phyloP scores from a whole-genome alignment of 2,888 invertebrate genomes.

The Falcaria lacertinaria region DNA sequence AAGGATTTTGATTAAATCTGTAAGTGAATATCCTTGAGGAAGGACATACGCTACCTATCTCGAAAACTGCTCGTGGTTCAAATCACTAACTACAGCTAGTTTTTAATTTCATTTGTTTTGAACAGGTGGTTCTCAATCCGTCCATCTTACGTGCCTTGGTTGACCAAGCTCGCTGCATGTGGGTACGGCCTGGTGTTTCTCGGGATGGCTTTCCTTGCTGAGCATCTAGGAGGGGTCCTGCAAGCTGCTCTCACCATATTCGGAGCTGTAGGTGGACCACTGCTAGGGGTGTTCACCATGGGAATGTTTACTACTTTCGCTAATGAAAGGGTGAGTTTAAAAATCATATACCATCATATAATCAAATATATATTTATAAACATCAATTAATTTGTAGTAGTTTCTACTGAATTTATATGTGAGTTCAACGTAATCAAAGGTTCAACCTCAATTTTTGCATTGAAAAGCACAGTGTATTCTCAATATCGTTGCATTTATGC shows the following conservation, averaged over 20 bases:
- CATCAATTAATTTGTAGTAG: too few relatives aligned
- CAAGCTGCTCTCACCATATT: slow-evolving; percentile 92
- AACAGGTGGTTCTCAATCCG: slow-evolving; percentile 54
- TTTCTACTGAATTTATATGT: too few relatives aligned
- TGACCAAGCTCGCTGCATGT: slow-evolving; percentile 85
- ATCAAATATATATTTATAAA: too few relatives aligned
- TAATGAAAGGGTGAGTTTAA: slow-evolving; percentile 81
- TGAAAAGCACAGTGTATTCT: too few relatives aligned
- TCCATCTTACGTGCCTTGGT: slow-evolving; percentile 60
- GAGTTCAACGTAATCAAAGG: too few relatives aligned
- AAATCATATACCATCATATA: too few relatives aligned
- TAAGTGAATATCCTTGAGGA: too few relatives aligned
- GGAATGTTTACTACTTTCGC: slow-evolving; percentile 90
- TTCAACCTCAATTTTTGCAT: too few relatives aligned
- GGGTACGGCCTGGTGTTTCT: slow-evolving; percentile 87
- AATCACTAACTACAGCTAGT: not conserved
- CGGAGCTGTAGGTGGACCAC: slow-evolving; percentile 92
- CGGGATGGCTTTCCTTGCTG: slow-evolving; percentile 89
- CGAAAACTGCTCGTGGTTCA: too few relatives aligned
- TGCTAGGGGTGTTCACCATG: slow-evolving; percentile 90
- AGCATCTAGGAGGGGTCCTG: slow-evolving; percentile 91
- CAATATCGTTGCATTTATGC: too few relatives aligned
- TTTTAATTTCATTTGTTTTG: not conserved
- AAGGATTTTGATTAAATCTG: too few relatives aligned
- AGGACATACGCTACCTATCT: too few relatives aligned